Evolutionary conservation across 2,797 vertebrate genomes (phyloP).

Genomic region (Sebastes matsubarae): DNA sequence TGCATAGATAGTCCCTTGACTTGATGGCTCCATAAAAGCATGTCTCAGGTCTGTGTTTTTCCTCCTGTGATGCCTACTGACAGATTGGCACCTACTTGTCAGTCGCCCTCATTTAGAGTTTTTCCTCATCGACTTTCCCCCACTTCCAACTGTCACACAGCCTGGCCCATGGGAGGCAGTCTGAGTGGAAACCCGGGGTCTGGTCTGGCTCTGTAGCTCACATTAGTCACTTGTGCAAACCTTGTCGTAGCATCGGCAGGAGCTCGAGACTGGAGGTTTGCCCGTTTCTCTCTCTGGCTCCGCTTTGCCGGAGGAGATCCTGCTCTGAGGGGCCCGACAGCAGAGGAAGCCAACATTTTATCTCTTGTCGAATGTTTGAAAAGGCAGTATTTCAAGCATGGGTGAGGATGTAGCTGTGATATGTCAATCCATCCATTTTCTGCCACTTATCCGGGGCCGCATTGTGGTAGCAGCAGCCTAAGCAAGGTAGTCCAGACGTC

Average conservation of each 20-base stretch:
- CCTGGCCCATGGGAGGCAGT: constrained; percentile 1
- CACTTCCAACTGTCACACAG: constrained; percentile 16
- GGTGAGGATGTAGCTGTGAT: background rate
- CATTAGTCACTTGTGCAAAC: constrained; percentile 37
- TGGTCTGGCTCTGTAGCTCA: constrained; percentile 6
- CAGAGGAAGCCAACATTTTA: background rate
- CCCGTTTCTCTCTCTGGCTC: constrained; percentile 13
- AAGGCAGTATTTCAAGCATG: background rate
- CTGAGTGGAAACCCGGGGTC: constrained; percentile 27
- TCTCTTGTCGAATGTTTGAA: constrained; percentile 12
- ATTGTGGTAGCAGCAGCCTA: background rate
- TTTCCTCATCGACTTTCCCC: background rate
- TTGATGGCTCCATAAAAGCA: constrained; percentile 15
- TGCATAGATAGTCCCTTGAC: background rate
- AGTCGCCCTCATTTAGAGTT: constrained; percentile 9
- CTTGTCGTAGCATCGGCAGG: constrained; percentile 8
- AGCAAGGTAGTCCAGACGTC: background rate
- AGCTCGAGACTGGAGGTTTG: constrained; percentile 21
- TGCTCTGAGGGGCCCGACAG: background rate
- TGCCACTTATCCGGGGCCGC: background rate
- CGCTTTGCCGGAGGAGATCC: background rate
- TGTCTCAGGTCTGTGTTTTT: constrained; percentile 30
- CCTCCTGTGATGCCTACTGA: constrained; percentile 6
- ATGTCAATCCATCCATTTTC: background rate
- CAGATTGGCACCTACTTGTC: constrained; percentile 34